Conservation (phyloP, 2,888 invertebrate species). For the Dyspetes luteomarginatus region DNA sequence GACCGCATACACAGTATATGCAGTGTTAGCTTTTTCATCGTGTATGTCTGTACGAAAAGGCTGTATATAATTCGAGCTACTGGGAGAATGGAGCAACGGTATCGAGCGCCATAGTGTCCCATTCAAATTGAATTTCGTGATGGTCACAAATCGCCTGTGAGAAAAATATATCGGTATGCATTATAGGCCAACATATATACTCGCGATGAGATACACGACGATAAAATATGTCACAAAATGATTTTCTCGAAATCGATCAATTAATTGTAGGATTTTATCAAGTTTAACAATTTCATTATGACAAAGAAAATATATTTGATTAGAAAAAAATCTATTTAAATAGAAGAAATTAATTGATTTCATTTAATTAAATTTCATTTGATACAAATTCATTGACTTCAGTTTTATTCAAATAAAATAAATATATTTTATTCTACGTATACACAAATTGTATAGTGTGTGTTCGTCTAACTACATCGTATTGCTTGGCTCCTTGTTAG, state of each 20-base stretch:
- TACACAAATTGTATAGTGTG: neutral
- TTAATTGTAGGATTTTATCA: too few species aligned
- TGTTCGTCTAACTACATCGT: slow-evolving; percentile 18
- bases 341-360: too few species aligned
- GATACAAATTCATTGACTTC: neutral
- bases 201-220: too few species aligned
- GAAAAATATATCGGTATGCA: slow-evolving; percentile 20
- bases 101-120: slow-evolving; percentile 37
- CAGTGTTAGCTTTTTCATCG: slow-evolving; percentile 21
- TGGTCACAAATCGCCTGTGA: slow-evolving; percentile 10
- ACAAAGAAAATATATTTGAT: too few species aligned
- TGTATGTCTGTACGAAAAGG: neutral
- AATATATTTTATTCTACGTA: neutral
- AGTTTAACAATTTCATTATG: too few species aligned
- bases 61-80: slow-evolving; percentile 35
- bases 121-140: slow-evolving; percentile 63
- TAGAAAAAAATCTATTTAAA: too few species aligned
- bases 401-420: neutral
- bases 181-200: neutral
- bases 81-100: slow-evolving; percentile 61
- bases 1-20: slow-evolving; percentile 52
- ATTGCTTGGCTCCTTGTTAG: slow-evolving; percentile 43
- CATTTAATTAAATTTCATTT: neutral
- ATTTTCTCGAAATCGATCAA: too few species aligned
- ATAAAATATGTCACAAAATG: too few species aligned